Percentiles rank a stretch among this genome's conserved stretches.
phyloP scores from a whole-genome alignment of 2,888 invertebrate genomes.

The Portevinia maculata region DNA sequence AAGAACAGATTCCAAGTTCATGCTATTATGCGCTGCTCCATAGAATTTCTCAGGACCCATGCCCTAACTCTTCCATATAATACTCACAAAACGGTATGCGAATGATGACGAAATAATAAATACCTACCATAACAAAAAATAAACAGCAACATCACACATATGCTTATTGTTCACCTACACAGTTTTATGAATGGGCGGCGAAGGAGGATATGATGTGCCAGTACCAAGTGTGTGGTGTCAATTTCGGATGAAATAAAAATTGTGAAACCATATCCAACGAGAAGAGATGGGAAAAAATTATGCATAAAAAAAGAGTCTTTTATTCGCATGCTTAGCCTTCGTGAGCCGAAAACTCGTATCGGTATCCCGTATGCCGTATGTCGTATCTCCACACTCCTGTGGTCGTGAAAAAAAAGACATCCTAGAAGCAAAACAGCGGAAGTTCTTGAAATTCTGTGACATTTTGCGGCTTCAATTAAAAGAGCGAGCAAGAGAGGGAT shows the following conservation, averaged over 20 bases:
- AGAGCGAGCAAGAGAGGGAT: slow-evolving; percentile 14
- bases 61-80: slow-evolving; percentile 4
- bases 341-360: slow-evolving; percentile 13
- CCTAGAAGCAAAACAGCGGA: slow-evolving; percentile 20
- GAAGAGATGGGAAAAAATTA: slow-evolving; percentile 27
- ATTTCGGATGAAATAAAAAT: slow-evolving; percentile 53
- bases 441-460: slow-evolving; percentile 71
- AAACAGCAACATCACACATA: slow-evolving; percentile 5
- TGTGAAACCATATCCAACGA: slow-evolving; percentile 21
- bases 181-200: slow-evolving; percentile 53
- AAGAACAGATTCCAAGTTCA: slow-evolving; percentile 28
- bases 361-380: neutral
- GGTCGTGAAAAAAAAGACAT: slow-evolving; percentile 2
- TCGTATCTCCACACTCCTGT: neutral
- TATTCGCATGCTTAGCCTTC: slow-evolving; percentile 70
- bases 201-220: slow-evolving; percentile 64
- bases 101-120: slow-evolving; percentile 17
- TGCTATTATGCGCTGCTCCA: neutral
- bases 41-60: neutral
- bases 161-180: slow-evolving; percentile 41
- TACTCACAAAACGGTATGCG: slow-evolving; percentile 21
- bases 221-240: slow-evolving; percentile 71
- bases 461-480: slow-evolving; percentile 73
- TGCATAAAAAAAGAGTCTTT: slow-evolving; percentile 65
- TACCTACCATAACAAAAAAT: slow-evolving; percentile 5